Evolutionary conservation across 2,888 invertebrate species (phyloP).

Genomic region (Rutpela maculata): DNA sequence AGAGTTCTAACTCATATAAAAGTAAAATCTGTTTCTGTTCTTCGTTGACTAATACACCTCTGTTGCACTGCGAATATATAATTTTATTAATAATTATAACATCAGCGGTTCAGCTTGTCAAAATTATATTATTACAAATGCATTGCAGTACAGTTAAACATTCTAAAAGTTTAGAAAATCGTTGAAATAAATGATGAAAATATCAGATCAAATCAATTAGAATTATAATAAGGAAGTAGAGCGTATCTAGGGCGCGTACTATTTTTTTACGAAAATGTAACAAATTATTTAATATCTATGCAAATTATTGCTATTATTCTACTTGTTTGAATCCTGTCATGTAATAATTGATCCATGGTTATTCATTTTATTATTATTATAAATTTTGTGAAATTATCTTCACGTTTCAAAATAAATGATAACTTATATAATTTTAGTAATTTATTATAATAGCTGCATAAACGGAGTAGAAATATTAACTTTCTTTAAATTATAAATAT

Average conservation of each 20-base stretch:
- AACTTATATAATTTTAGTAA: not conserved
- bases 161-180: too few relatives aligned
- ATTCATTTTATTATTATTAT: not conserved
- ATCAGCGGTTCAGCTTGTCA: too few relatives aligned
- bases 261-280: not conserved
- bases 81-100: too few relatives aligned
- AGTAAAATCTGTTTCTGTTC: too few relatives aligned
- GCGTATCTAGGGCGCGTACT: not conserved
- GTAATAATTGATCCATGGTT: not conserved
- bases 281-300: not conserved
- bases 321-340: not conserved
- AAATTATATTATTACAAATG: too few relatives aligned
- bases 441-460: not conserved
- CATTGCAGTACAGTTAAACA: too few relatives aligned
- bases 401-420: not conserved
- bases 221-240: not conserved
- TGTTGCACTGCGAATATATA: too few relatives aligned
- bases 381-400: not conserved
- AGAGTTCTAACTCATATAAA: too few relatives aligned
- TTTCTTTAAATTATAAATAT: not conserved
- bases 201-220: not conserved
- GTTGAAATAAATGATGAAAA: not conserved
- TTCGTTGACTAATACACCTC: too few relatives aligned
- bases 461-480: not conserved
- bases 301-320: not conserved